Evolutionary conservation across 1,140 invertebrate genomes (phyloP).

Genomic region (Drosophila insularis): DNA sequence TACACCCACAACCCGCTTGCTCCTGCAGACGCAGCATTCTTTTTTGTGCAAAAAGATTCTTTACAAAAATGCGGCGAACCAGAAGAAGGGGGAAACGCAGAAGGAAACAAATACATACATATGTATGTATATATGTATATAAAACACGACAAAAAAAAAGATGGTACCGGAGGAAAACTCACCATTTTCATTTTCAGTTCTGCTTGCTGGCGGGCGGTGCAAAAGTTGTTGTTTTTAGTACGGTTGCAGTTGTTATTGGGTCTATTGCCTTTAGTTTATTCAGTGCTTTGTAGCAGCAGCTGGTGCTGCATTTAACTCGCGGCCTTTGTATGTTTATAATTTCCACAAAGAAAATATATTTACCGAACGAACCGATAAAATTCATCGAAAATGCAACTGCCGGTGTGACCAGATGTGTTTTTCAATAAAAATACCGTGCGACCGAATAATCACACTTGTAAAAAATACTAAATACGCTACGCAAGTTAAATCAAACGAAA

Average conservation of each 20-base stretch:
- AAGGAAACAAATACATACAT: too few relatives aligned
- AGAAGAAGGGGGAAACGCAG: too few relatives aligned
- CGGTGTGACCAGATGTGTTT: conserved; percentile 22
- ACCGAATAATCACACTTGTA: neutral
- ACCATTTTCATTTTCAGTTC: conserved; percentile 43
- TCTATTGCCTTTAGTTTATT: conserved; percentile 38
- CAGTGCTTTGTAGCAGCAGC: conserved; percentile 42
- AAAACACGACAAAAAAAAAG: neutral
- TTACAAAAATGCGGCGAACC: neutral
- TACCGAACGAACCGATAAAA: conserved; percentile 13
- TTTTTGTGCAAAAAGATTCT: neutral
- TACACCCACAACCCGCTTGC: neutral
- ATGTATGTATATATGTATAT: too few relatives aligned
- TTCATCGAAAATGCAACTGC: conserved; percentile 30
- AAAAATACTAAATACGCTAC: neutral
- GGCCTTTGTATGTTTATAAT: conserved; percentile 46
- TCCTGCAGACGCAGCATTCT: neutral
- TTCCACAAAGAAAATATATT: conserved; percentile 54
- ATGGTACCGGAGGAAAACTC: neutral
- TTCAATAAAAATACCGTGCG: neutral
- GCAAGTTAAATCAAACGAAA: neutral
- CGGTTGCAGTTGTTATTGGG: conserved; percentile 23
- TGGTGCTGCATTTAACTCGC: conserved; percentile 52
- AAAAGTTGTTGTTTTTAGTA: conserved; percentile 11
- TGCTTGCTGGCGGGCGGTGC: conserved; percentile 14